phyloP scores from a whole-genome alignment of 2,113 vertebrate species.

The Tragelaphus strepsiceros region DNA sequence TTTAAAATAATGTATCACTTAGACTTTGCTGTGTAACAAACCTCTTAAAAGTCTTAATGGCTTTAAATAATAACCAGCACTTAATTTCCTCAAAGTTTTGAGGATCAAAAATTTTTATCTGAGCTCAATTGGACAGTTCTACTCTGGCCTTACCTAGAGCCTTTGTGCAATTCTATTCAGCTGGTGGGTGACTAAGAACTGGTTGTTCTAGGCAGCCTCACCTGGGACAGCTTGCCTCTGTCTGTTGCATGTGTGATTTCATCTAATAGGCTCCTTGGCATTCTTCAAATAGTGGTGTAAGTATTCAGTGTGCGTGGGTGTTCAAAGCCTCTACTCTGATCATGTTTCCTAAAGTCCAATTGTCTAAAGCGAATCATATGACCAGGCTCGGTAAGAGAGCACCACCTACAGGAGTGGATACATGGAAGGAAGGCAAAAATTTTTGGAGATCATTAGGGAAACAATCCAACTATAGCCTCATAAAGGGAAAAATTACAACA shows the following conservation, averaged over 20 bases:
- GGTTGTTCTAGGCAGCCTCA: neutral
- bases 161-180: neutral
- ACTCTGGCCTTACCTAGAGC: neutral
- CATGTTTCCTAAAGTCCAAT: neutral
- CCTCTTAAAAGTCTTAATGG: neutral
- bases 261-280: neutral
- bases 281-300: neutral
- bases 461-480: neutral
- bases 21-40: neutral
- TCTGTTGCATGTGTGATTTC: neutral
- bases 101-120: neutral
- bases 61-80: neutral
- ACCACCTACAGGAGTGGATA: neutral
- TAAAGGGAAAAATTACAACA: neutral
- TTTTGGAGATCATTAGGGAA: neutral
- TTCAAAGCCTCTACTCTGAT: neutral
- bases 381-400: neutral
- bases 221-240: neutral
- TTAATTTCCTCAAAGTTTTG: conserved; percentile 13
- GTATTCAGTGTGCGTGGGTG: fast-evolving
- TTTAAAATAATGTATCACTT: neutral
- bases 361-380: neutral
- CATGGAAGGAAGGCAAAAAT: neutral
- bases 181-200: neutral
- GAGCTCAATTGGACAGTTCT: neutral